phyloP scores from a whole-genome alignment of 2,888 invertebrate species.

The Oithona nana region DNA sequence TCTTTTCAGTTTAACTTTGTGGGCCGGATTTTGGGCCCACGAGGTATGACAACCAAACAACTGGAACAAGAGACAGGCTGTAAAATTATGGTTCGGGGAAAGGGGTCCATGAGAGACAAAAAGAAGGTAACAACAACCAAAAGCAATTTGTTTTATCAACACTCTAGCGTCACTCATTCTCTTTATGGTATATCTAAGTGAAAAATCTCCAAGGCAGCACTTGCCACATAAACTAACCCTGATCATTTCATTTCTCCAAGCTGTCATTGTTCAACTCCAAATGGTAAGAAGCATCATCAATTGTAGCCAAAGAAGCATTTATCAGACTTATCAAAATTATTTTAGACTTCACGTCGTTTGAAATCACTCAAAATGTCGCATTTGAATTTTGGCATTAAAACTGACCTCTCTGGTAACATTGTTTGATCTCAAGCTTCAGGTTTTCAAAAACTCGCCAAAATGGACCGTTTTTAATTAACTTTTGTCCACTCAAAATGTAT shows the following conservation, averaged over 20 bases:
- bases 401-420: too few relatives aligned
- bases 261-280: not conserved
- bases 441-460: too few relatives aligned
- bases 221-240: not conserved
- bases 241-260: not conserved
- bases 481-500: too few relatives aligned
- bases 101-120: conserved; percentile 98
- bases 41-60: conserved; percentile 99
- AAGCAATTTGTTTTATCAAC: not conserved
- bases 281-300: not conserved
- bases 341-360: too few relatives aligned
- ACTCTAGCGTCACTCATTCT: too few relatives aligned
- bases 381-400: too few relatives aligned
- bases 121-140: conserved; percentile 93
- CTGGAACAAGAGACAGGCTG: conserved; percentile 99
- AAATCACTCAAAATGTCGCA: too few relatives aligned
- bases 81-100: conserved; percentile 99
- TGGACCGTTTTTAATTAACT: too few relatives aligned
- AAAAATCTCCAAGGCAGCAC: not conserved
- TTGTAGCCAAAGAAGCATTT: too few relatives aligned
- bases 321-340: too few relatives aligned
- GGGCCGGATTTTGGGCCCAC: conserved; percentile 93
- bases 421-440: too few relatives aligned
- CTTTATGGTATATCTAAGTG: too few relatives aligned
- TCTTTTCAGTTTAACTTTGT: conserved; percentile 92